Conservation (phyloP, 2,797 vertebrate species). For the Sardinella longiceps region DNA sequence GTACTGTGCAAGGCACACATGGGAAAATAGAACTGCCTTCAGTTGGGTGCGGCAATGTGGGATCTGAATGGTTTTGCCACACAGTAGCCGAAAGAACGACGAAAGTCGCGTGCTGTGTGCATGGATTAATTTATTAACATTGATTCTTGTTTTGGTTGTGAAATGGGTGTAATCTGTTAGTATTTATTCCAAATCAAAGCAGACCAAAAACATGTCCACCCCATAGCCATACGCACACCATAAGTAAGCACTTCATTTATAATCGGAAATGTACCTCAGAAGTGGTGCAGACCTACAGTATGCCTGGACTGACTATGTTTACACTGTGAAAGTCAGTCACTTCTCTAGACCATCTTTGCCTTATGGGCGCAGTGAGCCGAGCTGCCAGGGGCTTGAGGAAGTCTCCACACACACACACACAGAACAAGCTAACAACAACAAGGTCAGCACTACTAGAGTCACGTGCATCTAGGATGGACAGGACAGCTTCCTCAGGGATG, state of each 20-base stretch:
- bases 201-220: too few species aligned
- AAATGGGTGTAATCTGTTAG: too few species aligned
- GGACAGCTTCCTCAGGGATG: conserved; percentile 14
- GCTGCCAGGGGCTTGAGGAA: neutral
- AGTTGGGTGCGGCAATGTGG: too few species aligned
- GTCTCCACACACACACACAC: neutral
- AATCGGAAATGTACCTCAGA: neutral
- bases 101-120: too few species aligned
- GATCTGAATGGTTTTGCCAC: too few species aligned
- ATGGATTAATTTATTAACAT: too few species aligned
- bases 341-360: neutral
- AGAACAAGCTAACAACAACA: neutral
- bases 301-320: neutral
- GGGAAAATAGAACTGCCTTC: too few species aligned
- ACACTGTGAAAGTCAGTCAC: neutral
- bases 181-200: too few species aligned
- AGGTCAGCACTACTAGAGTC: neutral
- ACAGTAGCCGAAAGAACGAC: too few species aligned
- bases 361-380: neutral
- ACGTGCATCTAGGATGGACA: neutral
- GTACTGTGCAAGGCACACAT: too few species aligned
- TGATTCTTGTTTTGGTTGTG: too few species aligned
- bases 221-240: too few species aligned
- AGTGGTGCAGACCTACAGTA: neutral
- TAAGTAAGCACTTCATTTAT: neutral